Base-by-base conservation (phyloP, 2,797 vertebrate genomes). In the Phrynocephalus vlangalii region DNA sequence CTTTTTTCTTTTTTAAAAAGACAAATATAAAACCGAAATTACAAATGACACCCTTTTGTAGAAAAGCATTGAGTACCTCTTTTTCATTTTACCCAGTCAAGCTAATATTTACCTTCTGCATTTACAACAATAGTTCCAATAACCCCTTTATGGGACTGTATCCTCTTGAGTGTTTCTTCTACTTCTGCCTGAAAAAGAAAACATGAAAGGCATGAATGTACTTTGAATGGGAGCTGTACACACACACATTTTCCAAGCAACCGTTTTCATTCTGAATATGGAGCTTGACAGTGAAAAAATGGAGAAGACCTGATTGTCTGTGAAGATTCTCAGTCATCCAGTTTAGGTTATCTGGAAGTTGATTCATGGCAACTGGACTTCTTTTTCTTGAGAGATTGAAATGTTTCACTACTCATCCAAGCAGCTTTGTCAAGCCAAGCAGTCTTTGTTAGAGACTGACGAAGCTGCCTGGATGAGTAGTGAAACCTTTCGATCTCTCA, bases 121-220 rank as follows among this genome's bases (percentile, higher is more conserved):
- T 97, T 98, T 6, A 96, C 94, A 24, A 98, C 94, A 79, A 97
- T 96, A 0, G 95, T 96, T 67, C 97, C 97, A 83, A 97, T 95
- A 5, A 97, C 97, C 79, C 97, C 97, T 96, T 95, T 96, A 38
- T 97, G 96, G 63, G 95, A 91, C 88, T 98, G 97, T 30, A 98
- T 97, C 88, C 97, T 97, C 92, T 96, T 97, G 1, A 98, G 92
- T 7, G 96, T 97, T 92, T 98, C 97, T 60, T 98, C 98, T 86
- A 97, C 97, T 84, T 98, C 96, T 78, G 94, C 93, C 97, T 98
- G 93, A 83, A 95, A 48, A 38, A 56, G 38, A 71, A 80, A 66
- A 33, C 1, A 13, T 60, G 3, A 52, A 75, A 5, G 72, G 50
- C 7, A 56, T 67, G 18, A 30, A 18, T 26, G n/a, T 5, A 56